A percentile compares a stretch with the other conserved stretches of the same genome.
phyloP scores from a whole-genome alignment of 2,888 invertebrate genomes.

The Standfussiana lucernea region DNA sequence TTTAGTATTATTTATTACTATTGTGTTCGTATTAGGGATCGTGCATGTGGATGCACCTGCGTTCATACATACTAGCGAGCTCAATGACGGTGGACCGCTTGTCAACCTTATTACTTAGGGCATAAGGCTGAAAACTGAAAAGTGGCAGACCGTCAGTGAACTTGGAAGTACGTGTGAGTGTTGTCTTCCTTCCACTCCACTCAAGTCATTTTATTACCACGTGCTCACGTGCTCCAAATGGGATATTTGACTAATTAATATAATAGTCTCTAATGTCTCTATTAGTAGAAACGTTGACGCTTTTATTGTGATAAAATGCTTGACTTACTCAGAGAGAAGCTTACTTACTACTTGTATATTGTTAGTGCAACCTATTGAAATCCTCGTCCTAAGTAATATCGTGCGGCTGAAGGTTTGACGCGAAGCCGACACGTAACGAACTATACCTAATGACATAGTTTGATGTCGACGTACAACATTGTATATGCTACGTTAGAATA shows the following conservation, averaged over 20 bases:
- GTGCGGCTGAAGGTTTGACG: neutral
- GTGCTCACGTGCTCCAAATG: constrained; percentile 7
- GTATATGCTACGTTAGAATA: no score
- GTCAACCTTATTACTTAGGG: no score
- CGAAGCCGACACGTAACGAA: constrained; percentile 1
- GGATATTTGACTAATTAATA: neutral
- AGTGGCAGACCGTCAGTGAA: no score
- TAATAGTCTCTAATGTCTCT: neutral
- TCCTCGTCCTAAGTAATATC: neutral
- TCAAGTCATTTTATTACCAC: constrained; percentile 15
- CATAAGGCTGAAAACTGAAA: no score
- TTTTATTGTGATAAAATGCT: constrained; percentile 8
- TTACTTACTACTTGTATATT: neutral
- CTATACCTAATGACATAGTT: neutral
- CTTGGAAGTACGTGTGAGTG: neutral
- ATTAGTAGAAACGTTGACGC: constrained; percentile 22
- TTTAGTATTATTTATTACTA: constrained; percentile 69
- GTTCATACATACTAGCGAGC: no score
- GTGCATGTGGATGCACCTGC: constrained; percentile 21
- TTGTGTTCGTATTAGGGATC: constrained; percentile 56
- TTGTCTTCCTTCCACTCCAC: neutral
- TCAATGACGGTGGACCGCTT: no score
- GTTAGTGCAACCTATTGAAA: neutral
- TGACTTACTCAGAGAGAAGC: constrained; percentile 2
- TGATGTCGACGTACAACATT: neutral